These are phyloP conservation scores for Abrostola tripartita DNA, from an alignment of 2,888 invertebrate species.

Conservation along the genomic window DNA sequence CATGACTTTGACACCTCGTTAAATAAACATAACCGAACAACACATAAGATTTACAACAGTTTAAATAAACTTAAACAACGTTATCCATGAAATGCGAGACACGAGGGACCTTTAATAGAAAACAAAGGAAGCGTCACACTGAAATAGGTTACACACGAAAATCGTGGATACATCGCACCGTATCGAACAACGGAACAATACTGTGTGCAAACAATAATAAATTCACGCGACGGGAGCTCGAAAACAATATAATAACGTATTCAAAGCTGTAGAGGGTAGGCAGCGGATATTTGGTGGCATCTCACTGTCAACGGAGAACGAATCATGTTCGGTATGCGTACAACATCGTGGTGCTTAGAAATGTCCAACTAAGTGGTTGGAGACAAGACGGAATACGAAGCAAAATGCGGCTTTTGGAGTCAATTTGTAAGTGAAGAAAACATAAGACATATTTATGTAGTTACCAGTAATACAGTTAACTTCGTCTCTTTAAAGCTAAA, in stretches of 20 bases:
- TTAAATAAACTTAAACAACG: background rate
- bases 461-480: too few relatives aligned
- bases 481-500: too few relatives aligned
- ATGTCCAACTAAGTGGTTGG: background rate
- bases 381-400: background rate
- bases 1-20: too few relatives aligned
- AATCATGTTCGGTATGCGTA: background rate
- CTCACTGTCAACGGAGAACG: conserved; percentile 23
- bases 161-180: conserved; percentile 11
- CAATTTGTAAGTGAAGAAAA: too few relatives aligned
- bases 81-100: background rate
- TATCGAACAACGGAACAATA: conserved; percentile 37
- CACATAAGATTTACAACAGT: too few relatives aligned
- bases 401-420: too few relatives aligned
- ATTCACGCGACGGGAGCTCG: conserved; percentile 34
- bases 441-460: too few relatives aligned
- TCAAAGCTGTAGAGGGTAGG: conserved; percentile 18
- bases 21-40: too few relatives aligned
- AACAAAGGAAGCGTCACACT: background rate
- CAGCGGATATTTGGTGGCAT: conserved; percentile 47
- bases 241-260: conserved; percentile 50
- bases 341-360: conserved; percentile 17
- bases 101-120: background rate
- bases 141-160: conserved; percentile 35
- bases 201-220: conserved; percentile 51